Base-by-base conservation (phyloP, 2,113 vertebrate genomes). In the Tychaedon coryphoeus region DNA sequence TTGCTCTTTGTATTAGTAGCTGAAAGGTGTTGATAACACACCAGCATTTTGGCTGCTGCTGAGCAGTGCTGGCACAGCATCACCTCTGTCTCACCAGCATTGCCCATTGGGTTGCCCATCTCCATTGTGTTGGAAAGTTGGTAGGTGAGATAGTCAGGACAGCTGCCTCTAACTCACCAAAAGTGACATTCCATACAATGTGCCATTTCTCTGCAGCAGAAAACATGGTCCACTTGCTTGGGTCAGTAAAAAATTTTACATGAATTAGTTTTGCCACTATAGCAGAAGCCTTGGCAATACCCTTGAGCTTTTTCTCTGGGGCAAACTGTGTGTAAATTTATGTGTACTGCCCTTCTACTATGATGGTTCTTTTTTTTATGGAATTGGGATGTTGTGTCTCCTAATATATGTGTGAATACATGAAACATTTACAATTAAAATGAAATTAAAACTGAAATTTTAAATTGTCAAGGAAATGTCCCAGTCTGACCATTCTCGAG, bases 71-170 rank as follows among this genome's bases (percentile, higher is more conserved):
- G 48, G 12, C 15, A 29, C 14, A 69, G 25, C 10, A 24, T 31
- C 28, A 51, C 24, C 0, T 0, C 5, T 72, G 20, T 40, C n/a
- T 73, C 53, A 33, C n/a, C 20, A 31, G 11, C 17, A 34, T 6
- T 34, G 12, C 8, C 11, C 6, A 25, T 50, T 25, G 48, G 48
- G 47, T 8, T 25, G 47, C 47, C 23, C 47, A 48, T 48, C 47
- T 48, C 47, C 47, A 24, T 48, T 48, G 20, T 8, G 2, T 13
- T 54, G 25, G 47, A 33, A 43, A 43, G 13, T 6, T 62, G 26
- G 4, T 14, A 20, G 31, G 22, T 0, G 2, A 67, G 13, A 25
- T 14, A 33, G 7, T 48, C 18, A 47, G 12, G 8, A 61, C 22
- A 60, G 40, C 22, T 54, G 25, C 19, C 25, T 40, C 34, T 42